Evolutionary conservation across 2,888 invertebrate species (phyloP), one percentile per base, ranked within the genome.

Genomic region (Catocala nupta): DNA sequence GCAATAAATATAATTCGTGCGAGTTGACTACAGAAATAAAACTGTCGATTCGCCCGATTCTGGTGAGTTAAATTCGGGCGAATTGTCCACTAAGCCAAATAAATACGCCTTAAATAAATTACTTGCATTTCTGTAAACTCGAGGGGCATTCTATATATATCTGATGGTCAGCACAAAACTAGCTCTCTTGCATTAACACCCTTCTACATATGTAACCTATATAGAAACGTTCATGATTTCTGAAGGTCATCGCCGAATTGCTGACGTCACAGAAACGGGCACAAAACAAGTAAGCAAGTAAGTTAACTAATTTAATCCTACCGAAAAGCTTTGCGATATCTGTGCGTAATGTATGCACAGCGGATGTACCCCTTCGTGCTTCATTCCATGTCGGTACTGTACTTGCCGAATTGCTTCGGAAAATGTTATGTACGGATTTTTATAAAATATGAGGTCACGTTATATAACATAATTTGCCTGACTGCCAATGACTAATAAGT

Each of bases 261-360:
- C 25, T 65, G 34, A 68, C 64, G 60, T 70, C 65, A 72, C 56
- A 58, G 54, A 62, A 52, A 33, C 65, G 71, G 74, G 75, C 71
- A 80, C 80, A 76, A 82, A 84, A 83, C 84, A 84, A 85, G 83
- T 81, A 82, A 80, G 79, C 82, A 85, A 89, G 89, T 87, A 89
- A 89, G 85, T 88, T 88, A 84, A 89, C 89, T 90, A 91, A 92
- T 92, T 91, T 93, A 91, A 92, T 91, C 89, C 86, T 75, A 81
- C 83, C 85, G 85, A 90, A 92, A 92, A 93, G 89, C 89, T 91
- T 89, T 85, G 85, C 87, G 89, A 91, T 92, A 91, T 92, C 93
- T 92, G 90, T 83, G 86, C 79, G 81, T 93, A 93, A 93, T 93
- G 90, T 92, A 93, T 92, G 93, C 93, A 89, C 87, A 85, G 77